A percentile compares a stretch with the other conserved stretches of the same genome.
Evolutionary conservation across 2,888 invertebrate species (phyloP).

Genomic region (Agonopterix alstromeriana): DNA sequence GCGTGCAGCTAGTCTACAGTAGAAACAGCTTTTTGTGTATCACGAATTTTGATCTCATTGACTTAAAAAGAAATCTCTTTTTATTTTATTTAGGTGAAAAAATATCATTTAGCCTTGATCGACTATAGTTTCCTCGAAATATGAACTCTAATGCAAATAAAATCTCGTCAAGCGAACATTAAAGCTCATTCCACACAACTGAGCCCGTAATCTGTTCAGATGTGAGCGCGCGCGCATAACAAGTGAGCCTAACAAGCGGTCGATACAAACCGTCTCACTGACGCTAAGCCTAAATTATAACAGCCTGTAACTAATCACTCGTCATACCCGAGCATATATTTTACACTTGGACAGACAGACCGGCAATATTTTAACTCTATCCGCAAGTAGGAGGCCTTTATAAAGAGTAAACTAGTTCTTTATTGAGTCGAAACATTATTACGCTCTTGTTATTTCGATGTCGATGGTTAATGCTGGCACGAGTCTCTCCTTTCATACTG

Average conservation of each 20-base stretch:
- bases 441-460: too few species aligned
- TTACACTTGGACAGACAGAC: conserved; percentile 12
- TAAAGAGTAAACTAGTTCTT: too few species aligned
- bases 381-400: neutral
- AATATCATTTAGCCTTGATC: too few species aligned
- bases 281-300: conserved; percentile 66
- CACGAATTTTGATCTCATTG: too few species aligned
- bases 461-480: too few species aligned
- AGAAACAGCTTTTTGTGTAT: conserved; percentile 26
- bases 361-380: conserved; percentile 2
- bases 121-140: neutral
- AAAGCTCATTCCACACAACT: conserved; percentile 29
- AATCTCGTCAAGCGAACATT: neutral
- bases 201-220: conserved; percentile 34
- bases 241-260: conserved; percentile 70
- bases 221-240: conserved; percentile 62
- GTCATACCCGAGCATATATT: conserved; percentile 15
- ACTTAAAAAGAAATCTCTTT: too few species aligned
- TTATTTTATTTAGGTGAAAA: too few species aligned
- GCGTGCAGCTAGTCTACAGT: conserved; percentile 16
- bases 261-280: conserved; percentile 49
- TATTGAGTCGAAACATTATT: too few species aligned
- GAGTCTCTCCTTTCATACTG: too few species aligned
- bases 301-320: conserved; percentile 59
- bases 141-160: neutral